Evolutionary conservation across 2,888 invertebrate genomes (phyloP).

Genomic region (Apamea epomidion): DNA sequence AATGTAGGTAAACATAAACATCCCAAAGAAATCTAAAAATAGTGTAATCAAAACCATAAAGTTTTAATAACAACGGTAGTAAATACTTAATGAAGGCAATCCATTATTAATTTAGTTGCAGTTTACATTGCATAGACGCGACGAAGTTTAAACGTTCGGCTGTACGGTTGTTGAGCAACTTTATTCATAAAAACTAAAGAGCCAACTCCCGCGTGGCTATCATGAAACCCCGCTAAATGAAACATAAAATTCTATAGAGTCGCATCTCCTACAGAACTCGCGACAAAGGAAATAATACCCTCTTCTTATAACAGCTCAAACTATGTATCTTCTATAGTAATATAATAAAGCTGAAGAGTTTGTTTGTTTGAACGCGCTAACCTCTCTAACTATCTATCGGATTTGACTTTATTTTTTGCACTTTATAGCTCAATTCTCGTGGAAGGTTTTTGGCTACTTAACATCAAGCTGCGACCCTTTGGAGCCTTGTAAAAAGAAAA

Average conservation of each 20-base stretch:
- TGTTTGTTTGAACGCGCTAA: not conserved
- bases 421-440: not conserved
- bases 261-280: not conserved
- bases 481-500: too few relatives aligned
- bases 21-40: not conserved
- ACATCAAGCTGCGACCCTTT: too few relatives aligned
- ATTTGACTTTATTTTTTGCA: not conserved
- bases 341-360: not conserved
- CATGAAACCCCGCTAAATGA: constrained; percentile 12
- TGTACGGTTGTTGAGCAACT: constrained; percentile 30
- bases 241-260: constrained; percentile 17
- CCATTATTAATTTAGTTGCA: constrained; percentile 29
- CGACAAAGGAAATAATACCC: constrained; percentile 23
- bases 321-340: not conserved
- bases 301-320: not conserved
- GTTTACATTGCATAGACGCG: constrained; percentile 11
- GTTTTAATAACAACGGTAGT: constrained; percentile 1
- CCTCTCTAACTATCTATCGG: not conserved
- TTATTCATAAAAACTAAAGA: constrained; percentile 54
- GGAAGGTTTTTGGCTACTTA: too few relatives aligned
- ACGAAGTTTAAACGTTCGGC: constrained; percentile 12
- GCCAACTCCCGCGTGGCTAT: constrained; percentile 5
- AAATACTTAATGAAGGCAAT: constrained; percentile 21
- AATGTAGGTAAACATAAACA: not conserved
- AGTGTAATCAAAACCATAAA: constrained; percentile 5